Percentiles rank a stretch among this genome's conserved stretches.
Evolutionary conservation across 1,140 invertebrate species (phyloP).

Genomic region (Psilanteris sp.): DNA sequence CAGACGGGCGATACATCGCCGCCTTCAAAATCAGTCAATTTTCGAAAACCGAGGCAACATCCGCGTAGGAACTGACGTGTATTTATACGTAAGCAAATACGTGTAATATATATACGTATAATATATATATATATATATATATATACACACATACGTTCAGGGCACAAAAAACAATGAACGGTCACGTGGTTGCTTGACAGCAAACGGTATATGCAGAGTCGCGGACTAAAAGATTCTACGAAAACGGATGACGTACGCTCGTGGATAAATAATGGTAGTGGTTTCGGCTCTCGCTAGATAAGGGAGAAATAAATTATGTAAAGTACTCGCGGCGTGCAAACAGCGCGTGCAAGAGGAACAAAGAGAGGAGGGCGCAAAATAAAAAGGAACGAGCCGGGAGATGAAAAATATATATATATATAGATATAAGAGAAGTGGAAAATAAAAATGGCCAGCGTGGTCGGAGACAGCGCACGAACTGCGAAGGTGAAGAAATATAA

Average conservation of each 20-base stretch:
- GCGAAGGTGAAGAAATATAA: conserved; percentile 26
- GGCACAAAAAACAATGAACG: not conserved
- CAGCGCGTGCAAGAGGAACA: conserved; percentile 11
- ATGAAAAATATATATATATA: no score
- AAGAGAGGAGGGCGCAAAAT: not conserved
- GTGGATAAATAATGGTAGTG: conserved; percentile 63
- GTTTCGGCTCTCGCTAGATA: conserved; percentile 59
- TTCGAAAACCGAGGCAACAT: no score
- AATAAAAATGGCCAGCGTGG: no score
- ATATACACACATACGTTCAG: no score
- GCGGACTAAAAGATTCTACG: conserved; percentile 52
- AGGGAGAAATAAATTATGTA: conserved; percentile 62
- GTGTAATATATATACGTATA: no score
- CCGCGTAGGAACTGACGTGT: no score
- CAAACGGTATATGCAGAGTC: conserved; percentile 18
- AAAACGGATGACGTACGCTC: conserved; percentile 56
- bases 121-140: no score
- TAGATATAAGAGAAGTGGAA: no score
- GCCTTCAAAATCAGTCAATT: not conserved
- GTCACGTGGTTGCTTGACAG: not conserved
- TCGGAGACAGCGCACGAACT: no score
- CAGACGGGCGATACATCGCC: not conserved
- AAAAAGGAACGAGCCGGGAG: no score
- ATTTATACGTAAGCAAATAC: no score
- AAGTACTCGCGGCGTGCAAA: conserved; percentile 46